Base-by-base conservation (phyloP, 2,113 vertebrate genomes). In the Dasypus novemcinctus region DNA sequence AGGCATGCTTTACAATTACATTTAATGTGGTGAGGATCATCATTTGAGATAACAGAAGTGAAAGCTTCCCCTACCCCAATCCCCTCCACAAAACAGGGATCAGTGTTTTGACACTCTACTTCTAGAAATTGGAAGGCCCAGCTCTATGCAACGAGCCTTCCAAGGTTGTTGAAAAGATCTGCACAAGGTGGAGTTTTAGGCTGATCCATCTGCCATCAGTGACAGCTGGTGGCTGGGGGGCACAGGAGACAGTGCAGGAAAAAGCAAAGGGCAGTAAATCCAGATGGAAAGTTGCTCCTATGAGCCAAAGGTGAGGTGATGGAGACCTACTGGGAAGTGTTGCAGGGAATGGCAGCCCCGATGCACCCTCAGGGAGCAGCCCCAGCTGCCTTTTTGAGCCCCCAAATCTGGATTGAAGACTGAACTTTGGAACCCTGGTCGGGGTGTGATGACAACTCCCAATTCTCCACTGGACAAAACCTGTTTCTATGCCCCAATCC, bases 381-480 rank as follows among this genome's bases (percentile, higher is more conserved):
- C 59, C n/a, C 36, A 81, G 72, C n/a, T 63, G 57, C 41, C 33
- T 91, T 63, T 33, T 69, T 43, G 76, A 74, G 82, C 36, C 9
- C 3, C 20, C 27, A 87, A 66, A 31, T 29, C 57, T 9, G 66
- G 33, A 43, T 36, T 82, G 36, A 36, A 43, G 17, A 43, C 21
- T 54, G 46, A 64, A 41, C 76, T 23, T 38, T 6, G 43, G 57
- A 80, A 66, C 15, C 20, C 21, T 72, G 59, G 59, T 38, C 31
- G 18, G 13, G 23, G 9, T 33, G 25, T 20, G 4, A 76, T 86
- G 21, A 33, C 14, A 79, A 61, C 13, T 31, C 41, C n/a, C 49
- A 18, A 4, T 18, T 21, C 25, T 61, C n/a, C 1, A 0, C 14
- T 5, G 2, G 41, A 66, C 57, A 0, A 43, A 90, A 61, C 10